Base-by-base conservation (phyloP, 1,140 invertebrate species). In the Bombus huntii region DNA sequence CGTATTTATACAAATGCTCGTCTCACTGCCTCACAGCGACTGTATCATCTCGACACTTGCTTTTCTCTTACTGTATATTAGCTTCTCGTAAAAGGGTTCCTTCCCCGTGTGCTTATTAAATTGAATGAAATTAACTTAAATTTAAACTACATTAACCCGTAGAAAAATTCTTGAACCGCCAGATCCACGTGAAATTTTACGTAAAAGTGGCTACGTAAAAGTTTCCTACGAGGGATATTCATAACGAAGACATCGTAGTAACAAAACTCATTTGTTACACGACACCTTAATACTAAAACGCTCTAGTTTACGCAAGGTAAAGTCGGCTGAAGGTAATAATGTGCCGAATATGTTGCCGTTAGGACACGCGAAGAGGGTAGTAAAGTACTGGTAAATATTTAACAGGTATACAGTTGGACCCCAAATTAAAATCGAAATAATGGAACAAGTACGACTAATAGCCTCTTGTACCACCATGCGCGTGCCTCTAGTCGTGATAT, bases 361-460 rank as follows among this genome's bases (percentile, higher is more conserved):
- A 31, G n/a, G n/a, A 34, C 71, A 5, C 39, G 70, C 31, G 2
- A 62, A 76, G 13, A 37, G 53, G 37, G 37, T 47, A 22, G 72
- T 47, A 47, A 74, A 74, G 72, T 47, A 34, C n/a, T n/a, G n/a
- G 39, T 44, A 74, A 74, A 74, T 74, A 47, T 74, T 74, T 74
- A 47, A 47, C 72, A 47, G 72, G 10, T 47, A 74, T 31, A 74
- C n/a, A 18, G n/a, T 47, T 37, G 9, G 42, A 22, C 9, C 3
- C 8, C 1, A 47, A 47, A 74, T 74, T 31, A 47, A 74, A 74
- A 34, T 74, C 18, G 72, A 44, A 74, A 44, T 47, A 47, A 74
- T 47, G 42, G 12, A 74, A 74, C 42, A 13, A 47, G 39, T 25
- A 5, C 34, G 47, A 53, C 18, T 31, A 39, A 22, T 22, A 25